Base-by-base conservation (phyloP, 2,797 vertebrate genomes). In the Sebastes hopkinsi region DNA sequence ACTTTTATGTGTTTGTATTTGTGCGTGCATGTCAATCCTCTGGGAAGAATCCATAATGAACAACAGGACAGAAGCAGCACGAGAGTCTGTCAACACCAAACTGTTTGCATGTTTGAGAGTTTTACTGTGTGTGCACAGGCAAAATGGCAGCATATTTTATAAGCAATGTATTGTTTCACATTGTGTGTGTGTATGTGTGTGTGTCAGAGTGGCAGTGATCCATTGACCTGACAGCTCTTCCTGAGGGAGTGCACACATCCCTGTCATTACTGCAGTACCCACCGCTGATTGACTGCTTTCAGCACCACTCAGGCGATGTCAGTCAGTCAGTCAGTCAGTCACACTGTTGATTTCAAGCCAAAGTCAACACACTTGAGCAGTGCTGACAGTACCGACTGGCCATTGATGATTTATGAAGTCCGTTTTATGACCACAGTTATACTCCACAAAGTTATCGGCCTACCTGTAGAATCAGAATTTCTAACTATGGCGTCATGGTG, bases 141-240 rank as follows among this genome's bases (percentile, higher is more conserved):
- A 66, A 84, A 92, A 87, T 81, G 67, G 78, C 71, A 64, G 82
- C 81, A 89, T 88, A 88, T 92, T 90, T 89, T 81, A 67, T 18
- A 30, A 66, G 81, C 29, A 12, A 75, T 81, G 79, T 30, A 87
- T 85, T 83, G 86, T 80, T 67, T 88, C 58, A 42, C 65, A 34
- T 23, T 23, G 71, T 70, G 38, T 62, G 67, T 65, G 20, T 72
- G 73, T 75, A 42, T 32, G 46, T 77, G 72, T 81, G 75, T 85
- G 72, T 91, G 82, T 92, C 87, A 86, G 60, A 76, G 82, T 93
- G 90, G 88, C 91, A 91, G 89, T 90, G 94, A 94, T 91, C 93
- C 91, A 94, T 93, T 93, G 94, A 95, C 94, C 94, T 95, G 95
- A 95, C 95, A 95, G 93, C 89, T 88, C 89, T 83, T 95, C 94